Base-by-base conservation (phyloP, 2,888 invertebrate species). In the Rhagonycha lutea region DNA sequence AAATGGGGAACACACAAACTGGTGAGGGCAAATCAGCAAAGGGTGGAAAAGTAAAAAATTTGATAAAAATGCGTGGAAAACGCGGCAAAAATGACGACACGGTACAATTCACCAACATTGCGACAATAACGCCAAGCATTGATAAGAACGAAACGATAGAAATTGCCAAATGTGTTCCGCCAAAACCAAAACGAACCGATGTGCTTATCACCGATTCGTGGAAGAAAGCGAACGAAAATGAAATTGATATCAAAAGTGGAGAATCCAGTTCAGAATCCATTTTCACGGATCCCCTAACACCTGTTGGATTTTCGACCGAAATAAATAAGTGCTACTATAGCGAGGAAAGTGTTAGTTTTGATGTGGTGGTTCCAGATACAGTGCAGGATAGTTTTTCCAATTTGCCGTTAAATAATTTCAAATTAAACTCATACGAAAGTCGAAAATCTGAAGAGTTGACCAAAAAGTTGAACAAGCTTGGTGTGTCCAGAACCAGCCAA, bases 191-290 rank as follows among this genome's bases (percentile, higher is more conserved):
- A 12, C 62, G 60, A 68, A 77, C 82, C 29, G 79, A 80, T 18
- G 12, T 81, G n/a, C 73, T 82, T 24, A 81, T 84, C 14, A 84
- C 83, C 1, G 85, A 86, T 76, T 86, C 85, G n/a, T 85, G 85
- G 84, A 82, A 83, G 70, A 81, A 85, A 74, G 83, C 81, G 7
- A 83, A 84, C 70, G 81, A 79, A 72, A 65, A 80, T 61, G 80
- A 72, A 23, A 18, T 69, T 8, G 26, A 65, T 24, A 24, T 65
- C 5, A 65, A 65, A 72, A 91, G 89, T 84, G 90, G 89, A 84
- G 91, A 89, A 80, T 92, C 93, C 80, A 93, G 93, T 87, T 91
- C 91, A 78, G 92, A 92, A 83, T 94, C 94, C 85, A 91, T 94
- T 86, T 94, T 94, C 89, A 94, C 94, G 82, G 94, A 94, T 87